Base-by-base conservation (phyloP, 2,113 vertebrate genomes). In the Gila orcuttii region DNA sequence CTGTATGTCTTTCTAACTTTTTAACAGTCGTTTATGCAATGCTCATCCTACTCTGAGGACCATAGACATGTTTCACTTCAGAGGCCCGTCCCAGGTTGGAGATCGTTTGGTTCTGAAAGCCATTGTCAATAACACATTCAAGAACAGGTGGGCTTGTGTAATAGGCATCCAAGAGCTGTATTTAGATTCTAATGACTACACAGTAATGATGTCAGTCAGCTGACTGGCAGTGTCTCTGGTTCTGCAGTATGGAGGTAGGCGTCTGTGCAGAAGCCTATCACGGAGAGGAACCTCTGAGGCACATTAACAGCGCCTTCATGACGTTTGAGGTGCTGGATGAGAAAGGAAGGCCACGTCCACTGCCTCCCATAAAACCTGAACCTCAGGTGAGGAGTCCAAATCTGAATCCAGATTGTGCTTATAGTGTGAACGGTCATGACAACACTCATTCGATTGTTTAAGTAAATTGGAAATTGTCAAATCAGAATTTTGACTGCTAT, bases 31-130 rank as follows among this genome's bases (percentile, higher is more conserved):
- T 3, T 94, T 99, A 85, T 98, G 97, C 91, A 96, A 94, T 0
- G 96, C 96, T 57, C 96, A 97, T 87, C 96, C 98, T 33, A 98
- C 97, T 0, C 91, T 99, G 91, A 96, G 94, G 89, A 91, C 94
- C 87, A 99, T 99, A 0, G 98, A 99, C 93, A 99, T 99, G 98
- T 99, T 99, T 93, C 97, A 99, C 90, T 99, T 99, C 57, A 95
- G 97, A 36, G 98, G 96, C 21, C 98, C 97, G 0, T 99, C 98
- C 0, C 96, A 99, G 50, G 96, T 99, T 0, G 98, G 98, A 6
- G 98, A 99, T 89, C 96, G 97, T 25, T 93, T 99, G 89, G 95
- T 97, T 25, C 93, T 99, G 86, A 98, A 98, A 92, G 96, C 98
- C 89, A 99, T 99, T 0, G 97, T 99, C 71, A 99, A 99, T 94